Evolutionary conservation across 2,888 invertebrate genomes (phyloP).

Genomic region (Lacanobia wlatinum): DNA sequence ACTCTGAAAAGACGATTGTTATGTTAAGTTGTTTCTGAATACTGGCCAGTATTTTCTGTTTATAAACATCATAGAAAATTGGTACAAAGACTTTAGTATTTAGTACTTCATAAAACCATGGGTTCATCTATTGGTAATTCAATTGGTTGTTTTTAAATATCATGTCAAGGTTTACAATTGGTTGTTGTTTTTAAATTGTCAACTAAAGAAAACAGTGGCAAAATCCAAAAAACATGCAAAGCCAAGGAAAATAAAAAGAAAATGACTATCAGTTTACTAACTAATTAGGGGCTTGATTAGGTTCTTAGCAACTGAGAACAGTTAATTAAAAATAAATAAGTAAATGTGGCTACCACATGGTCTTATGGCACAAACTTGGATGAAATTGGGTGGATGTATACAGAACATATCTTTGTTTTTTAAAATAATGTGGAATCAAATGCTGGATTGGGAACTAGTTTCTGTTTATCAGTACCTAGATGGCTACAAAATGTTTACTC

Average conservation of each 20-base stretch:
- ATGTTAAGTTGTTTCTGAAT: background rate
- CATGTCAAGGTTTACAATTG: slow-evolving; percentile 2
- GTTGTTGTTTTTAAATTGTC: slow-evolving; percentile 5
- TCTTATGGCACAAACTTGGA: background rate
- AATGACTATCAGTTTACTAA: background rate
- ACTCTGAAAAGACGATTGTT: slow-evolving; percentile 90
- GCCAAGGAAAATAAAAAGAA: background rate
- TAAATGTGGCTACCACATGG: background rate
- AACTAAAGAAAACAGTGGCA: background rate
- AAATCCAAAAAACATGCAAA: background rate
- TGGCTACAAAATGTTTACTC: background rate
- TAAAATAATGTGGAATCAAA: background rate
- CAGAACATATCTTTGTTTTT: background rate
- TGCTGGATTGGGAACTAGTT: background rate
- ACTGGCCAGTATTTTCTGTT: too few relatives aligned
- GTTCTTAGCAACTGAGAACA: background rate
- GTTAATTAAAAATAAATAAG: background rate
- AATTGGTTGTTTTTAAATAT: slow-evolving; percentile 23
- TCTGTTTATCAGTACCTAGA: slow-evolving; percentile 14
- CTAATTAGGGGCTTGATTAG: background rate
- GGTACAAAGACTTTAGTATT: background rate
- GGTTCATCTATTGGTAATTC: background rate
- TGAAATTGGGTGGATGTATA: background rate
- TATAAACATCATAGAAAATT: background rate
- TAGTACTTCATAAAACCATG: background rate